Evolutionary conservation across 2,113 vertebrate genomes (phyloP).

Genomic region (Australoheros scitulus): DNA sequence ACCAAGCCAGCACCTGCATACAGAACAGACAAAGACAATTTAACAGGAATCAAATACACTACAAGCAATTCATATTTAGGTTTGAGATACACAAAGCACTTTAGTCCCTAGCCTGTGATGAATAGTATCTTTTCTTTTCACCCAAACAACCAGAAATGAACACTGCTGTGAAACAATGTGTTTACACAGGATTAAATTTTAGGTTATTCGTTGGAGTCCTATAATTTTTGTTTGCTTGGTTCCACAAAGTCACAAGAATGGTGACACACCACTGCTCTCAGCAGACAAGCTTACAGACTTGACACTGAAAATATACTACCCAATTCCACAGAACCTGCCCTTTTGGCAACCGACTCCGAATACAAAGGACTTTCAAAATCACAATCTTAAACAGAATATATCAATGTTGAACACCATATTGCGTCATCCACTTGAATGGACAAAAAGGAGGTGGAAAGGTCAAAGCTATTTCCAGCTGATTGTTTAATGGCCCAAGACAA

Average conservation of each 20-base stretch:
- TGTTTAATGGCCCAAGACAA: background rate
- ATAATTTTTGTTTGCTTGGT: background rate
- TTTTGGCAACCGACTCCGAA: background rate
- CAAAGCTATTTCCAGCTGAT: constrained; percentile 21
- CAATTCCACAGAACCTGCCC: background rate
- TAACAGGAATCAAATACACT: background rate
- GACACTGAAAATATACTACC: background rate
- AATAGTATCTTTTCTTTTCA: background rate
- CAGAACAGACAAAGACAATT: constrained; percentile 46
- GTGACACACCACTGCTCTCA: background rate
- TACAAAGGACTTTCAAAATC: background rate
- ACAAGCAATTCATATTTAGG: background rate
- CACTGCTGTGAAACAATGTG: background rate
- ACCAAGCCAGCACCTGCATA: constrained; percentile 93
- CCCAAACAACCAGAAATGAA: background rate
- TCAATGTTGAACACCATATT: background rate
- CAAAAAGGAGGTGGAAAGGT: constrained; percentile 25
- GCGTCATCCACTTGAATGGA: background rate
- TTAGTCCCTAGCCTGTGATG: background rate
- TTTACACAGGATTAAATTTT: background rate
- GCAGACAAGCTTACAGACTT: background rate
- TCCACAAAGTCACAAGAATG: background rate
- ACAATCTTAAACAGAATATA: constrained; percentile 7
- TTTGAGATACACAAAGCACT: background rate
- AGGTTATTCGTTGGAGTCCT: background rate